phyloP scores from a whole-genome alignment of 1,140 invertebrate species.

The Himalopsyche phryganea region DNA sequence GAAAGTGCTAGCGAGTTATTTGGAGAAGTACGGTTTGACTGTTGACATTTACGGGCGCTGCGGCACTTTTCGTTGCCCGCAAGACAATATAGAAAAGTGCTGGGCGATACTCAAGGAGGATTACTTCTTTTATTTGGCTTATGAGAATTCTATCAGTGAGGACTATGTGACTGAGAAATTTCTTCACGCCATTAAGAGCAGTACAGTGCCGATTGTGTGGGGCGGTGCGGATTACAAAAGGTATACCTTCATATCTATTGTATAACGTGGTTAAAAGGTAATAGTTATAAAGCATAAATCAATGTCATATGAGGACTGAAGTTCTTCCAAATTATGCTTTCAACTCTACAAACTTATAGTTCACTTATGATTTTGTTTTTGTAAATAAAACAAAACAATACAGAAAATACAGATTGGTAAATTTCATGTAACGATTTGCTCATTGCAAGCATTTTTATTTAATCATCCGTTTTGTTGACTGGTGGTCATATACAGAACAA shows the following conservation, averaged over 20 bases:
- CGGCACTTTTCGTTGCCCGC: conserved; percentile 43
- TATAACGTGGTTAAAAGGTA: no score
- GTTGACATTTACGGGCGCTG: conserved; percentile 73
- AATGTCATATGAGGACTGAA: no score
- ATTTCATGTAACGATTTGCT: no score
- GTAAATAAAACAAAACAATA: no score
- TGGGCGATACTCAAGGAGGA: conserved; percentile 44
- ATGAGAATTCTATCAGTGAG: conserved; percentile 61
- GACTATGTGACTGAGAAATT: conserved; percentile 68
- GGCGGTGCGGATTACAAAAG: conserved; percentile 46
- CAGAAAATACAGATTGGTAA: no score
- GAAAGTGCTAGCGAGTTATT: conserved; percentile 51
- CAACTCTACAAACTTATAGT: no score
- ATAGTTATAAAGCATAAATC: no score
- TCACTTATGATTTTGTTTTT: no score
- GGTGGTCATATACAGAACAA: no score
- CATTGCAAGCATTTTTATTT: no score
- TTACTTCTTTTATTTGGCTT: conserved; percentile 68
- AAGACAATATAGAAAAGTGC: conserved; percentile 39
- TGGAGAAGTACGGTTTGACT: conserved; percentile 39
- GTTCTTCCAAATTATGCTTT: no score
- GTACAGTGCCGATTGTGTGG: conserved; percentile 54
- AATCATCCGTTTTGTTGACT: no score
- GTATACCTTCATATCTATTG: conserved; percentile 1
- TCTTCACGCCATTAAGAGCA: conserved; percentile 46